These are phyloP conservation scores for Phyllotis vaccarum DNA, from an alignment of 2,797 vertebrate species.

Conservation along the genomic window DNA sequence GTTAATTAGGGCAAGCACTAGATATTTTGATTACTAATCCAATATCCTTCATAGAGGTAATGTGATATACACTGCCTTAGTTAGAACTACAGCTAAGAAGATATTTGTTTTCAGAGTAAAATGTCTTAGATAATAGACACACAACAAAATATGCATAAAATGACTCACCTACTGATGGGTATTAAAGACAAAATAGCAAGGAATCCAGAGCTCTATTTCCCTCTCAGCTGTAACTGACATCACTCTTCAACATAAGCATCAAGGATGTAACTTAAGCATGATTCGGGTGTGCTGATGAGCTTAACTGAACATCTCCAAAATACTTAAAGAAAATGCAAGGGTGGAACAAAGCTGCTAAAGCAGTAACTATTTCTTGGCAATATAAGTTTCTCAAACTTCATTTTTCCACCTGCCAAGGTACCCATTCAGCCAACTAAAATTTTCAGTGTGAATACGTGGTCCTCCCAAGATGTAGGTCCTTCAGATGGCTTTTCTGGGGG, in stretches of 20 bases:
- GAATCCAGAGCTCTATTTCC: neutral
- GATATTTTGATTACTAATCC: neutral
- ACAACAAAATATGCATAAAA: neutral
- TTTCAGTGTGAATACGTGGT: neutral
- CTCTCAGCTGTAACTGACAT: neutral
- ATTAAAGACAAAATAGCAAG: neutral
- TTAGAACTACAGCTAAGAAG: neutral
- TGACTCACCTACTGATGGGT: neutral
- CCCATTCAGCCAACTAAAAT: neutral
- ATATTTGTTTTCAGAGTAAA: neutral
- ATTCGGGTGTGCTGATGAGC: neutral
- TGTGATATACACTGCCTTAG: neutral
- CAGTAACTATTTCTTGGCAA: constrained; percentile 3
- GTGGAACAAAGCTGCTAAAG: neutral
- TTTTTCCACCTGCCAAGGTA: constrained; percentile 25
- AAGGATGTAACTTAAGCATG: neutral
- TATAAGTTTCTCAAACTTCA: neutral
- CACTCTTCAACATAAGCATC: neutral
- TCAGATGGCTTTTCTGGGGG: constrained; percentile 16
- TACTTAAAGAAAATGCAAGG: neutral
- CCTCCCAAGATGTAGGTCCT: neutral
- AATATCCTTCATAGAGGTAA: neutral
- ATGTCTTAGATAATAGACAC: neutral
- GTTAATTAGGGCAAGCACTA: neutral
- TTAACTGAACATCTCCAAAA: neutral